These are phyloP conservation scores for Asarcornis scutulata DNA, from an alignment of 2,113 vertebrate genomes.

Conservation along the genomic window DNA sequence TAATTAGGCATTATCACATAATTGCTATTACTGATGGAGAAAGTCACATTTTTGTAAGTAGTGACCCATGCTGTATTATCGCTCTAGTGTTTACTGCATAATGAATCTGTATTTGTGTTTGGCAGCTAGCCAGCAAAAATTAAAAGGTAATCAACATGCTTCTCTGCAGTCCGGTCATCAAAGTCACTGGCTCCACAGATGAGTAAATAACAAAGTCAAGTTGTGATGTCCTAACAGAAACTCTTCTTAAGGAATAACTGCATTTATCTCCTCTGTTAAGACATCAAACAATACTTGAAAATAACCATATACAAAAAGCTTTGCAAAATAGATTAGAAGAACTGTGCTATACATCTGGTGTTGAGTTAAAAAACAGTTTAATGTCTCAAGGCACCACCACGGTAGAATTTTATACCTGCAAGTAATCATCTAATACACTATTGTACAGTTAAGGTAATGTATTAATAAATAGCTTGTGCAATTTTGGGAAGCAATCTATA, in stretches of 20 bases:
- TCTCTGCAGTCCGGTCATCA: slow-evolving; percentile 56
- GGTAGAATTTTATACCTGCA: slow-evolving; percentile 78
- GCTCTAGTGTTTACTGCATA: slow-evolving; percentile 53
- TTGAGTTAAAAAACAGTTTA: slow-evolving; percentile 78
- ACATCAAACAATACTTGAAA: slow-evolving; percentile 59
- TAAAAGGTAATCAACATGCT: slow-evolving; percentile 68
- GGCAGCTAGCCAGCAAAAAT: slow-evolving; percentile 69
- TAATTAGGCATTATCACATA: slow-evolving; percentile 78
- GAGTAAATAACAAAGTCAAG: slow-evolving; percentile 56
- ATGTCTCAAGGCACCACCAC: slow-evolving; percentile 88
- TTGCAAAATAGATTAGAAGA: slow-evolving; percentile 63
- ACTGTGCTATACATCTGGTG: slow-evolving; percentile 60
- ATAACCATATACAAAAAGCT: slow-evolving; percentile 51
- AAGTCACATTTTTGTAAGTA: slow-evolving; percentile 72
- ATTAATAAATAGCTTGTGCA: slow-evolving; percentile 75
- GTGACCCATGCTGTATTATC: slow-evolving; percentile 67
- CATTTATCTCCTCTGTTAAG: slow-evolving; percentile 39
- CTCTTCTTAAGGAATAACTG: not conserved
- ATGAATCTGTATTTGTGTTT: slow-evolving; percentile 61
- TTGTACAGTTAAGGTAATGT: slow-evolving; percentile 65
- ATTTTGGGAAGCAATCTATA: slow-evolving; percentile 79
- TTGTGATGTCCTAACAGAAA: slow-evolving; percentile 32
- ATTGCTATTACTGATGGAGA: slow-evolving; percentile 74
- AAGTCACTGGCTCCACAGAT: slow-evolving; percentile 48
- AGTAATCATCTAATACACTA: slow-evolving; percentile 72